Evolutionary conservation across 2,888 invertebrate species (phyloP).

Genomic region (Drosophila meridiana): DNA sequence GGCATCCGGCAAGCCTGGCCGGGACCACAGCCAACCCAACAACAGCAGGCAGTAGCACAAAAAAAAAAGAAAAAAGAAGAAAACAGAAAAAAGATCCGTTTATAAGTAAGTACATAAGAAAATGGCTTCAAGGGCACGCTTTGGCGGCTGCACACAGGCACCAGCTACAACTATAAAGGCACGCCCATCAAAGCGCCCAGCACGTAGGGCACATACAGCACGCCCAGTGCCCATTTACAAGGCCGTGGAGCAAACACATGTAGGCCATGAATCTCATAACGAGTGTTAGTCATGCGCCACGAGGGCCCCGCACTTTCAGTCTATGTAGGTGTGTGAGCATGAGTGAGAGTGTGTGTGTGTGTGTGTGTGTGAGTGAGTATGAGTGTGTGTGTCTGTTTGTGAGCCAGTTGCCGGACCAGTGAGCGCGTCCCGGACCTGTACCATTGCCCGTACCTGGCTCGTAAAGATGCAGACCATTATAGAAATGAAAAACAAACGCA

Average conservation of each 20-base stretch:
- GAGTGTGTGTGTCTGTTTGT: conserved; percentile 18
- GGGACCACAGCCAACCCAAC: conserved; percentile 35
- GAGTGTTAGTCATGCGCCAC: conserved; percentile 77
- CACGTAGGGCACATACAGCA: conserved; percentile 72
- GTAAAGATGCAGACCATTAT: conserved; percentile 75
- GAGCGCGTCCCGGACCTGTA: conserved; percentile 61
- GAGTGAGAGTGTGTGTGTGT: conserved; percentile 8
- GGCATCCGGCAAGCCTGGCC: conserved; percentile 56
- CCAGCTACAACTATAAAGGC: conserved; percentile 27
- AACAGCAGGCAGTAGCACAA: conserved; percentile 8
- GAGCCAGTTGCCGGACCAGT: conserved; percentile 63
- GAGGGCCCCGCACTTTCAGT: conserved; percentile 25
- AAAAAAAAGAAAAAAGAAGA: background rate
- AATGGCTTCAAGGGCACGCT: conserved; percentile 75
- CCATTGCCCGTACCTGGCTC: conserved; percentile 46
- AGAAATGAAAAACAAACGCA: conserved; percentile 77
- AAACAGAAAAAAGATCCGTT: conserved; percentile 59
- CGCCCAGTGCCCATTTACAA: conserved; percentile 75
- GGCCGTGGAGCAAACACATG: conserved; percentile 78
- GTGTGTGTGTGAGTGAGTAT: conserved; percentile 9
- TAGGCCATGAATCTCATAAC: conserved; percentile 79
- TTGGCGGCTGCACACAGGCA: conserved; percentile 48
- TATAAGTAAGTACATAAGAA: conserved; percentile 73
- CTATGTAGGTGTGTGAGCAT: conserved; percentile 11
- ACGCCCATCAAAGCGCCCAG: conserved; percentile 51